phyloP scores from a whole-genome alignment of 2,113 vertebrate genomes.

The Coptodon rendalli region DNA sequence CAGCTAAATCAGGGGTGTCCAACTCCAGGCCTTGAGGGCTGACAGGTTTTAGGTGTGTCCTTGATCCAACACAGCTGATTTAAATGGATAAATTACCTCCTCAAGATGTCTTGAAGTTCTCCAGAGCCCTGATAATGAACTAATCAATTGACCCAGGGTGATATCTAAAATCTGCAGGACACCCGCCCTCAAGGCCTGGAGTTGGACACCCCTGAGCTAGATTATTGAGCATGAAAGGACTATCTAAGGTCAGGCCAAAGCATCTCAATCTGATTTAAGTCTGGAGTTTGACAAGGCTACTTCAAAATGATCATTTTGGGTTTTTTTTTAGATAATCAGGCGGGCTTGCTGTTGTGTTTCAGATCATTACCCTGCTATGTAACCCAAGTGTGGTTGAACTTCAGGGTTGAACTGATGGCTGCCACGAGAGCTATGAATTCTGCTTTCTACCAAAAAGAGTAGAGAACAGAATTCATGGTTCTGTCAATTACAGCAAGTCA shows the following conservation, averaged over 20 bases:
- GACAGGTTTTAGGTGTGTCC: rapidly evolving
- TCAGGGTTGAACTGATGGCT: neutral
- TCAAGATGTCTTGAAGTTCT: neutral
- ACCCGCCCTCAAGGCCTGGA: neutral
- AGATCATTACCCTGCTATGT: neutral
- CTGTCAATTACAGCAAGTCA: neutral
- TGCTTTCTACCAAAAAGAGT: neutral
- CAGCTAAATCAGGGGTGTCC: neutral
- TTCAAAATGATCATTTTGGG: neutral
- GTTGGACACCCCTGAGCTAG: rapidly evolving
- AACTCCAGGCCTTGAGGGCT: neutral
- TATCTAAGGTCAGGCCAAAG: neutral
- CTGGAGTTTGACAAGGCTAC: neutral
- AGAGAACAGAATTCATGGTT: neutral
- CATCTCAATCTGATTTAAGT: neutral
- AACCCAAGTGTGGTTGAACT: neutral
- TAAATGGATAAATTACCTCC: neutral
- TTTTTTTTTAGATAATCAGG: neutral
- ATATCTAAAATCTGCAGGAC: neutral
- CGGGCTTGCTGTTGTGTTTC: neutral
- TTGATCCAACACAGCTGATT: neutral
- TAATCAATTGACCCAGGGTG: neutral
- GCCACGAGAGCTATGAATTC: neutral
- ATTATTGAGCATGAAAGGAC: rapidly evolving
- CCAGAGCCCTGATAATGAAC: neutral